phyloP scores from a whole-genome alignment of 2,113 vertebrate species.

The Pseudopipra pipra region DNA sequence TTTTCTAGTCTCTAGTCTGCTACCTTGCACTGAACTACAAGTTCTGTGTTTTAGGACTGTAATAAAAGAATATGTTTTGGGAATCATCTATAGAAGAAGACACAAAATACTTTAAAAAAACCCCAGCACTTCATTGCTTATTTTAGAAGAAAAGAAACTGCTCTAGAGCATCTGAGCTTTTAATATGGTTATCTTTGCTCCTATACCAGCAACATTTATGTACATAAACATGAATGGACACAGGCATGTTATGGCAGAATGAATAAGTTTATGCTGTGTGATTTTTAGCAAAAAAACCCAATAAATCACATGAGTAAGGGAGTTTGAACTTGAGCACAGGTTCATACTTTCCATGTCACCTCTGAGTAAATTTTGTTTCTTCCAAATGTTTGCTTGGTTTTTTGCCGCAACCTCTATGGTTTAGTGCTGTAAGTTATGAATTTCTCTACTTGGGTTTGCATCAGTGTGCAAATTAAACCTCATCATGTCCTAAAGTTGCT shows the following conservation, averaged over 20 bases:
- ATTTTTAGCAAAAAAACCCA: neutral
- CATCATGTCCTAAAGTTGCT: neutral
- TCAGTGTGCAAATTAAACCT: neutral
- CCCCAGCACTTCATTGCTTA: accelerated
- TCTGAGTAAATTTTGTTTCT: neutral
- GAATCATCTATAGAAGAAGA: neutral
- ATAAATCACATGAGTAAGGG: neutral
- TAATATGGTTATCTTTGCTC: neutral
- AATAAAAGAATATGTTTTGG: neutral
- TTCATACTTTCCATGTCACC: neutral
- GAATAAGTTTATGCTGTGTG: accelerated
- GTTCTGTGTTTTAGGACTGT: neutral
- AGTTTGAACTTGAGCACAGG: neutral
- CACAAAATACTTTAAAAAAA: neutral
- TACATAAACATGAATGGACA: neutral
- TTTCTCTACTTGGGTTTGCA: neutral
- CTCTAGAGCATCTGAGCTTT: neutral
- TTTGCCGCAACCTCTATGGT: neutral
- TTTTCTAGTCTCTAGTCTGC: neutral
- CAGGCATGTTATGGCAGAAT: neutral
- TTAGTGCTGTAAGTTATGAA: neutral
- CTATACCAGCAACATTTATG: neutral
- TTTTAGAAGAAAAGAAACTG: neutral
- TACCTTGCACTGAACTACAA: neutral
- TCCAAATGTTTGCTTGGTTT: neutral